Base-by-base conservation (phyloP, 1,140 invertebrate genomes). In the Littorina saxatilis region DNA sequence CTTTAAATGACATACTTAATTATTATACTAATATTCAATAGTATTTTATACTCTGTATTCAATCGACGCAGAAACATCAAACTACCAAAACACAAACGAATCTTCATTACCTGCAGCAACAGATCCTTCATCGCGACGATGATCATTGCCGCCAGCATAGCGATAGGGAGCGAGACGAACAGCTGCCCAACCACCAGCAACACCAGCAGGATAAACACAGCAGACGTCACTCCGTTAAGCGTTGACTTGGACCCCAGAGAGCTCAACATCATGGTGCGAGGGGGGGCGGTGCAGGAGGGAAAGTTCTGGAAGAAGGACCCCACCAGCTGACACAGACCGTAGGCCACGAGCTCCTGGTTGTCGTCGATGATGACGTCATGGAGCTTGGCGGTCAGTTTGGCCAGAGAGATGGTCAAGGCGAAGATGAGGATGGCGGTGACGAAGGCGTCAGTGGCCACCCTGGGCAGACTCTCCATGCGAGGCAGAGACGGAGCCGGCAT, bases 201-300 rank as follows among this genome's bases (percentile, higher is more conserved):
- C 68, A 93, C 91, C 20, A 94, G 83, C 20, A 94, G 83, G 7
- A 94, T 84, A 40, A 94, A 88, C 0, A 90, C 76, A 39, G 91
- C 85, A 9, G 93, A 91, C 9, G 93, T 61, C 39, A 94, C 55
- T 1, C 82, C 88, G 77, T 88, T 85, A 15, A 90, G 66, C n/a
- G 86, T 88, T 15, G 87, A 83, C 80, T 83, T 87, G 7, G 86
- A 66, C 27, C 83, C 87, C 32, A 85, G 66, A 7, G 83, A 82
- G 52, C 82, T 87, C 7, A 88, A 83, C 29, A 90, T 76, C 87
- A 97, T 97, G 43, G 96, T 97, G 83, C 96, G 92, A 1, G 96
- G 95, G 88, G 96, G 96, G 11, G 96, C 95, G 52, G 95, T 97
- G 1, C 97, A 98, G 7, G 89, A 90, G 11, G 93, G 92, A 83